These are phyloP conservation scores for Gymnoscopelus microlampas DNA, from an alignment of 2,797 vertebrate species.

Conservation along the genomic window DNA sequence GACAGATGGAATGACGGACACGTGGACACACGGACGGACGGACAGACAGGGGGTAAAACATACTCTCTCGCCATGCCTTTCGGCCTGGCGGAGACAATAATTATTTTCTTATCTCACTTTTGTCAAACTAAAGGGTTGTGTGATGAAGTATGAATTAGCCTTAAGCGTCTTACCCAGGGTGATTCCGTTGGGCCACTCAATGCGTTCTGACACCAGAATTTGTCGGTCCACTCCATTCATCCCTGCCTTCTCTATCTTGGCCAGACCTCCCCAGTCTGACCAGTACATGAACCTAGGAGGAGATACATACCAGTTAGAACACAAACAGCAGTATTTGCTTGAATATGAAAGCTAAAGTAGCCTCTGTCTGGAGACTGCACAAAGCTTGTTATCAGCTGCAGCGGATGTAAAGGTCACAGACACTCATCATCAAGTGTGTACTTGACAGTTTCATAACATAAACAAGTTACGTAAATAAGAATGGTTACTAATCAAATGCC, in stretches of 20 bases:
- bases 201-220: constrained; percentile 91
- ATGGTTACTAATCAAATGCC: too few relatives aligned
- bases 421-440: too few relatives aligned
- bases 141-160: neutral
- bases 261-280: constrained; percentile 96
- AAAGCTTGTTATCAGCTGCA: too few relatives aligned
- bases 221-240: constrained; percentile 92
- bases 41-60: too few relatives aligned
- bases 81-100: too few relatives aligned
- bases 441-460: too few relatives aligned
- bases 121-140: neutral
- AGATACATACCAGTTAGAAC: neutral
- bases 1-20: too few relatives aligned
- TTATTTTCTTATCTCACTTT: neutral
- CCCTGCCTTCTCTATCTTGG: constrained; percentile 96
- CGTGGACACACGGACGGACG: too few relatives aligned
- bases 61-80: too few relatives aligned
- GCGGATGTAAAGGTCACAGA: too few relatives aligned
- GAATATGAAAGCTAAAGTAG: neutral
- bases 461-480: too few relatives aligned
- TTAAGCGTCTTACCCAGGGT: constrained; percentile 86
- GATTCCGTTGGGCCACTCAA: constrained; percentile 99
- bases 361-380: neutral
- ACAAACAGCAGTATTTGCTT: neutral
- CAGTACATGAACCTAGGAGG: constrained; percentile 94